Conservation (phyloP, 2,113 vertebrate species). For the Holacanthus passer region DNA sequence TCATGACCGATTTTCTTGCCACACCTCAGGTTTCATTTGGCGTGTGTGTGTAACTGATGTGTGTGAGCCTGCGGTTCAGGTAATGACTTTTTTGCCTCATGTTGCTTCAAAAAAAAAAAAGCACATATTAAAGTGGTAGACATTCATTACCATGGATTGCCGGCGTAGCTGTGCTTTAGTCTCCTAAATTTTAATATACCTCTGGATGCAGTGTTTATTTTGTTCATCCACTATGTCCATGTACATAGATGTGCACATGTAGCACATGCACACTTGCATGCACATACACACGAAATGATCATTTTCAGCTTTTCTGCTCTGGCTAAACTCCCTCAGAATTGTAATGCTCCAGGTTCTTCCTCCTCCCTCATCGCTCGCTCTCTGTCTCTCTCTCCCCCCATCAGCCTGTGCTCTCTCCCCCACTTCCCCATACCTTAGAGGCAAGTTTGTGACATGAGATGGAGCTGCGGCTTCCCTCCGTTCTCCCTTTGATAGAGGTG, state of each 20-base stretch:
- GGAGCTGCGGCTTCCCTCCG: constrained; percentile 53
- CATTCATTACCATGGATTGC: constrained; percentile 10
- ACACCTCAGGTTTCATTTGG: not conserved
- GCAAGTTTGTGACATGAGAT: constrained; percentile 70
- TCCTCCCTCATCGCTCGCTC: constrained; percentile 36
- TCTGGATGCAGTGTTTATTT: constrained; percentile 17
- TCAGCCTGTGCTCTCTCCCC: constrained; percentile 41
- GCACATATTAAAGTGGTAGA: constrained; percentile 26
- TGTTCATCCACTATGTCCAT: not conserved
- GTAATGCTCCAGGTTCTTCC: constrained; percentile 38
- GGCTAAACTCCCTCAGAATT: constrained; percentile 56
- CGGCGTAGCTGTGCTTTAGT: not conserved
- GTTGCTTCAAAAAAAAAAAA: constrained; percentile 30
- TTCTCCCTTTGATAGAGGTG: constrained; percentile 74
- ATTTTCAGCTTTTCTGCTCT: constrained; percentile 49
- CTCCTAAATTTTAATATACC: not conserved
- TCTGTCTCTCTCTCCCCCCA: constrained; percentile 25
- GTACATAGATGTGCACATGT: not conserved
- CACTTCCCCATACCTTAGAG: constrained; percentile 57
- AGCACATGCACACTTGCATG: not conserved
- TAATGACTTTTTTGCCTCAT: constrained; percentile 40
- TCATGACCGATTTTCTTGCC: constrained; percentile 17
- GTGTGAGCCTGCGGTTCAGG: constrained; percentile 31
- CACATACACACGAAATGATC: constrained; percentile 35
- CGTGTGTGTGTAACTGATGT: not conserved